Conservation (phyloP, 2,888 invertebrate species). For the Metacarcinus magister region DNA sequence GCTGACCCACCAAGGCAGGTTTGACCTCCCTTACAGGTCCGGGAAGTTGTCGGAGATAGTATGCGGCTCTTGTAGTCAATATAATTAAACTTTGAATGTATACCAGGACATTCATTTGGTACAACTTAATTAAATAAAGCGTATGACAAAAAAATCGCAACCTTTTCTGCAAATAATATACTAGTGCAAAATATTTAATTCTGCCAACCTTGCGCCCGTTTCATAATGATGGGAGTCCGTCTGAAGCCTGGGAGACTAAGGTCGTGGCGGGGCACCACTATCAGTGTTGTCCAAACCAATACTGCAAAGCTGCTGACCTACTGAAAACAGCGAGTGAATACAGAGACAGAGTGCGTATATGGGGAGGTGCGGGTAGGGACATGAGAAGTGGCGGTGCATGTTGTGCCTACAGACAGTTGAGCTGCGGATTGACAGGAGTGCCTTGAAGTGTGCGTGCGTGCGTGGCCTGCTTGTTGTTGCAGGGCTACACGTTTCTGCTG, state of each 20-base stretch:
- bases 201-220: background rate
- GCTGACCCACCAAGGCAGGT: background rate
- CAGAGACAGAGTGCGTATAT: background rate
- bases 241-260: background rate
- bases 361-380: background rate
- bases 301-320: conserved; percentile 38
- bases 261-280: background rate
- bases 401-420: conserved; percentile 38
- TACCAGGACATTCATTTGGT: background rate
- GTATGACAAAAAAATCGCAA: background rate
- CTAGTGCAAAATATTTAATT: background rate
- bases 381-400: background rate
- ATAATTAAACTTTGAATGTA: background rate
- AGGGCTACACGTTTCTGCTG: conserved; percentile 66
- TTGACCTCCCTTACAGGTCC: background rate
- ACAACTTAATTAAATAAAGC: background rate
- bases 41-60: background rate
- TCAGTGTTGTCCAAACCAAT: conserved; percentile 16
- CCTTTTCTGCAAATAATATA: background rate
- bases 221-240: background rate
- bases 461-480: conserved; percentile 64
- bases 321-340: background rate
- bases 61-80: background rate
- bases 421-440: conserved; percentile 60
- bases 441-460: conserved; percentile 55